Evolutionary conservation across 2,797 vertebrate species (phyloP).

Genomic region (Etheostoma nigrum): DNA sequence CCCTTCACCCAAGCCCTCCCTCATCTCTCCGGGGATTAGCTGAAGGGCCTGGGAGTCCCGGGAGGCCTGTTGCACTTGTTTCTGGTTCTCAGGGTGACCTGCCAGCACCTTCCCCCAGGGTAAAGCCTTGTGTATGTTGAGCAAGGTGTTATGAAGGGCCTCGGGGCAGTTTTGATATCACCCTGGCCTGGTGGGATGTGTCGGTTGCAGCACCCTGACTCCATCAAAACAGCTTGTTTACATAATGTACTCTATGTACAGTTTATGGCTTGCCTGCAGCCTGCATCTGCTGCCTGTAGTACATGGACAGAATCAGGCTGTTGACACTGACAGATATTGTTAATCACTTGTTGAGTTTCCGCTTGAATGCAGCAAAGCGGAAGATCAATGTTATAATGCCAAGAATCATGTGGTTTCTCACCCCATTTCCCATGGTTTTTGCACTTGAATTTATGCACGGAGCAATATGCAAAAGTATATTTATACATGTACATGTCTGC

Average conservation of each 20-base stretch:
- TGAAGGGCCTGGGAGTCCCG: constrained; percentile 57
- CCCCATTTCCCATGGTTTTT: constrained; percentile 31
- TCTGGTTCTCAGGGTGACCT: constrained; percentile 74
- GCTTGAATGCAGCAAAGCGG: constrained; percentile 30
- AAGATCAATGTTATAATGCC: background rate
- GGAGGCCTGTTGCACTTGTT: constrained; percentile 49
- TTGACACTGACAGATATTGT: constrained; percentile 48
- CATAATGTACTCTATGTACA: constrained; percentile 39
- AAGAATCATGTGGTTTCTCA: constrained; percentile 32
- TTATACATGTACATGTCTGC: background rate
- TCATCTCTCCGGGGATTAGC: constrained; percentile 48
- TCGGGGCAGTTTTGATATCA: constrained; percentile 66
- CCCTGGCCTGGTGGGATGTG: constrained; percentile 69
- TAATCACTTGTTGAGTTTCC: constrained; percentile 38
- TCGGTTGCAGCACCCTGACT: constrained; percentile 38
- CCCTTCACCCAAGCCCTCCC: constrained; percentile 27
- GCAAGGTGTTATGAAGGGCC: constrained; percentile 61
- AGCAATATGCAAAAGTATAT: background rate
- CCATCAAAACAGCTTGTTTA: constrained; percentile 77
- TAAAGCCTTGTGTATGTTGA: constrained; percentile 27
- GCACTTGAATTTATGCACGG: constrained; percentile 11
- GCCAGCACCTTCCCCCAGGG: constrained; percentile 61
- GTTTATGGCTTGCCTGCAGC: constrained; percentile 20
- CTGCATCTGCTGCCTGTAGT: constrained; percentile 12
- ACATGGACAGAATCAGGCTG: constrained; percentile 31